These are phyloP conservation scores for Acanthiza pusilla DNA, from an alignment of 2,797 vertebrate species.

Conservation along the genomic window DNA sequence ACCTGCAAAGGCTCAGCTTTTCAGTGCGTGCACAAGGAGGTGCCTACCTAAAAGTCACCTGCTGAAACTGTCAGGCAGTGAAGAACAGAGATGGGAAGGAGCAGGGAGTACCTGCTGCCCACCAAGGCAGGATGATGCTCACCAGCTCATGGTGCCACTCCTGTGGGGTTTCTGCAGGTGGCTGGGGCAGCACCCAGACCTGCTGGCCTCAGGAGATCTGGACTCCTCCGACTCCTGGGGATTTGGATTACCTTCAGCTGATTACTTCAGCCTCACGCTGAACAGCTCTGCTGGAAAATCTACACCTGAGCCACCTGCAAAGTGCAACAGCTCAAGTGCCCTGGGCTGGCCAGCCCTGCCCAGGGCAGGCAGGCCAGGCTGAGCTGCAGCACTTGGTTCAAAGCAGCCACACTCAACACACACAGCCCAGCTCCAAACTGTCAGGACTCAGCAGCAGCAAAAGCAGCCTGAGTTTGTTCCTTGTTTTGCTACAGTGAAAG, in stretches of 20 bases:
- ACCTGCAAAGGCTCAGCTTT: neutral
- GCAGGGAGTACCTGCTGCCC: neutral
- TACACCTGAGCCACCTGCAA: neutral
- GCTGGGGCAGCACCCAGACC: neutral
- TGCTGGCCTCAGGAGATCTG: neutral
- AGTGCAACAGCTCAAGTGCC: neutral
- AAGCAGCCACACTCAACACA: neutral
- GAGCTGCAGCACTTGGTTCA: neutral
- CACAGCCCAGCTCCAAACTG: neutral
- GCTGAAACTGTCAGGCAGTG: neutral
- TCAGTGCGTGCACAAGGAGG: neutral
- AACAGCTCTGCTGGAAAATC: neutral
- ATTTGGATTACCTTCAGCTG: neutral
- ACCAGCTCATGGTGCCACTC: neutral
- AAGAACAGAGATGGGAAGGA: neutral
- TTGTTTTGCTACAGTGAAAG: neutral
- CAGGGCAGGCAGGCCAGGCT: neutral
- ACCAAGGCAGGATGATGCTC: neutral
- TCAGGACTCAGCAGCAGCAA: neutral
- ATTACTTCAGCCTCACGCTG: neutral
- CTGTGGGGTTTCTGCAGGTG: neutral
- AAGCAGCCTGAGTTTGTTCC: neutral
- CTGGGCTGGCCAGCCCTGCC: neutral
- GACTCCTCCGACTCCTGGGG: neutral
- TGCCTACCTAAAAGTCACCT: neutral